Evolutionary conservation across 1,140 invertebrate genomes (phyloP).

Genomic region (Capitella teleta): DNA sequence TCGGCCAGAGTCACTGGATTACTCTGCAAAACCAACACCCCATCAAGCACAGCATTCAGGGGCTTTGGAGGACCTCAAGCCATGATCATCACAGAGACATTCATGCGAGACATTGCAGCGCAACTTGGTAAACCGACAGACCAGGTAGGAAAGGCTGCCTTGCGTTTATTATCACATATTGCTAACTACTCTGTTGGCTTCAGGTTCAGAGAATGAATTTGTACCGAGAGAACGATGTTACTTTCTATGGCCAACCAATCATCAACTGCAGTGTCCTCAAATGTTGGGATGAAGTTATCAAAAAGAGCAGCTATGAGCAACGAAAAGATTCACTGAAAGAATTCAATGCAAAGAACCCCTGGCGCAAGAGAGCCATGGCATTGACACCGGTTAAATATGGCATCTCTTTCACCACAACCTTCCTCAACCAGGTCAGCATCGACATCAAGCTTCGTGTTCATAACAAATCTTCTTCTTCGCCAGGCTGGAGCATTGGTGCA

Average conservation of each 20-base stretch:
- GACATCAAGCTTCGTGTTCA: too few relatives aligned
- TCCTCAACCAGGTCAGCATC: too few relatives aligned
- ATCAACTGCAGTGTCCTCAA: constrained; percentile 60
- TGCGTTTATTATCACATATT: too few relatives aligned
- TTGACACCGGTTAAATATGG: constrained; percentile 82
- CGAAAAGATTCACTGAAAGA: constrained; percentile 50
- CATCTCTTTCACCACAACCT: constrained; percentile 77
- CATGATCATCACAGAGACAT: constrained; percentile 29
- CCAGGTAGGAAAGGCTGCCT: too few relatives aligned
- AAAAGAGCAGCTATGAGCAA: constrained; percentile 55
- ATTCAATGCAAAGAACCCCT: constrained; percentile 69
- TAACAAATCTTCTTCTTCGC: too few relatives aligned
- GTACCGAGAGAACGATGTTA: constrained; percentile 65
- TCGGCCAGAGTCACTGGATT: constrained; percentile 23
- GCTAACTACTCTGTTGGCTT: too few relatives aligned
- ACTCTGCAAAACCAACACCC: constrained; percentile 38
- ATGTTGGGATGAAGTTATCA: constrained; percentile 74
- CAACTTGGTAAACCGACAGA: too few relatives aligned
- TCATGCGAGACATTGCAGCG: too few relatives aligned
- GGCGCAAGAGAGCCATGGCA: constrained; percentile 75
- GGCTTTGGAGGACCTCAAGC: constrained; percentile 42
- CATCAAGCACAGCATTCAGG: constrained; percentile 43
- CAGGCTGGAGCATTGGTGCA: constrained; percentile 69
- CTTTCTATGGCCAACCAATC: constrained; percentile 67
- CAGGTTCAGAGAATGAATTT: constrained; percentile 63